Evolutionary conservation across 2,113 vertebrate genomes (phyloP).

Genomic region (Recurvirostra avosetta): DNA sequence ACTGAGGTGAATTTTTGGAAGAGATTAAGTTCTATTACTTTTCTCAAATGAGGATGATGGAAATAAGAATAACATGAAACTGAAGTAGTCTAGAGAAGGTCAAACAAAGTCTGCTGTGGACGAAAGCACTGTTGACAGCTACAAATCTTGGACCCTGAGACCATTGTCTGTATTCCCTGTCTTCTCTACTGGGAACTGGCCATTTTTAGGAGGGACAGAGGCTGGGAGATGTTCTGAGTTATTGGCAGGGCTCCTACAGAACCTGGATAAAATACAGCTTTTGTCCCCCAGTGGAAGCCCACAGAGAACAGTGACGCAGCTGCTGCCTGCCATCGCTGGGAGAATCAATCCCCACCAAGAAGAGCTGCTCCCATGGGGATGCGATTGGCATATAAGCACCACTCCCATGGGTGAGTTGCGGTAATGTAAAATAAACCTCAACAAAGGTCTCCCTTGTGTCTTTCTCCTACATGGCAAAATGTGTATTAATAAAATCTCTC

Average conservation of each 20-base stretch:
- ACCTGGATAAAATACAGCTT: neutral
- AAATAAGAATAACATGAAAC: neutral
- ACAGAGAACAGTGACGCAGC: neutral
- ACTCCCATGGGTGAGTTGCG: neutral
- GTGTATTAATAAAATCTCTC: neutral
- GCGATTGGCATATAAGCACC: neutral
- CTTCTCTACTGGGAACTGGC: neutral
- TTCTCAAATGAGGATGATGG: neutral
- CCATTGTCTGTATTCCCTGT: neutral
- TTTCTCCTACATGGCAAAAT: neutral
- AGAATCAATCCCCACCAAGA: neutral
- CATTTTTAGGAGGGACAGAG: neutral
- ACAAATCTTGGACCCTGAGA: neutral
- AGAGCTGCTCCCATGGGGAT: neutral
- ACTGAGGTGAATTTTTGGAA: neutral
- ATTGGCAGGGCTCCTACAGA: neutral
- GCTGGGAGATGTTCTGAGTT: neutral
- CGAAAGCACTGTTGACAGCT: neutral
- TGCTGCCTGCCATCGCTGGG: neutral
- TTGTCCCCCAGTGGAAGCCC: neutral
- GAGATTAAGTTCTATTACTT: neutral
- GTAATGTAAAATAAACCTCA: neutral
- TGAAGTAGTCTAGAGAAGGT: neutral
- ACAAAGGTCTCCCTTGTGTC: neutral
- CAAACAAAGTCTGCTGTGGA: neutral